Base-by-base conservation (phyloP, 1,140 invertebrate species). In the Lasioglossum albipes region DNA sequence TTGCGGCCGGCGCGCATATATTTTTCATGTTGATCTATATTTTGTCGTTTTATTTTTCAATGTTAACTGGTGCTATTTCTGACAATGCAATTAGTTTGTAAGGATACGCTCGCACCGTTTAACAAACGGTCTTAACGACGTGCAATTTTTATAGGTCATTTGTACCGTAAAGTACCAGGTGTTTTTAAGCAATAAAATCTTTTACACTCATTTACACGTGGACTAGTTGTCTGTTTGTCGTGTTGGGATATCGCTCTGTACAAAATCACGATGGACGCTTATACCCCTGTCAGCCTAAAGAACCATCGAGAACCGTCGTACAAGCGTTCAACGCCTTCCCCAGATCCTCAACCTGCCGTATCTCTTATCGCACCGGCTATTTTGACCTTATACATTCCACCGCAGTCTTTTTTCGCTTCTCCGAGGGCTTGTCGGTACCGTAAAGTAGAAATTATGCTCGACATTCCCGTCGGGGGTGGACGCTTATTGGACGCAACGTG, bases 81-180 rank as follows among this genome's bases (percentile, higher is more conserved):
- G 18, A 45, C 71, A 79, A 74, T 74, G 77, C 71, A 79, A 74
- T 74, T 79, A 74, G 54, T 42, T 45, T 1, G 52, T 78, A 78
- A 71, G 76, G 45, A 27, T 7, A 2, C 12, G 65, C 18, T 13
- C 41, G 65, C n/a, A 4, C 65, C 18, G 6, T n/a, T 36, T 16
- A 20, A 6, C 52, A 13, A 2, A 62, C 16, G 3, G 41, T 18
- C 42, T 36, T 27, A 69, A 36, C 5, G 69, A 54, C 59, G 42
- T 22, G n/a, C 16, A 57, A 49, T 74, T 79, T 79, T 74, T 79
- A 66, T 66, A 66, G 45, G 22, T 13, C 12, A 31, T 74, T 73
- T 79, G 22, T 79, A 20, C 49, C n/a, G n/a, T 22, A 45, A 18
- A 73, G 22, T 73, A 65, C 12, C 54, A 59, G 5, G 13, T 79